Evolutionary conservation across 2,113 vertebrate genomes (phyloP).

Genomic region (Hepsetus odoe): DNA sequence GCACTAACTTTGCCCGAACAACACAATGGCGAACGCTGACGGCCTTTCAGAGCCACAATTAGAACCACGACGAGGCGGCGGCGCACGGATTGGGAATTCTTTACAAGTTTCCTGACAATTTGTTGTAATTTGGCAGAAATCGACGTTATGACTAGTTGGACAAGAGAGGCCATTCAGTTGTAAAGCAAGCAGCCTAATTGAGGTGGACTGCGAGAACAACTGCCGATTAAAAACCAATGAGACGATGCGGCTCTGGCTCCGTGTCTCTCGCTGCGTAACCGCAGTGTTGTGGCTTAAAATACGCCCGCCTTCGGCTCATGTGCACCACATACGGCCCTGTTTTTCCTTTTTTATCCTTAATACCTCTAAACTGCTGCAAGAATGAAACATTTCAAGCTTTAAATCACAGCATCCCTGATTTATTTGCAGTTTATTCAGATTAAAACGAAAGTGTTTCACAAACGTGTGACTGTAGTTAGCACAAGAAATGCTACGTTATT

Average conservation of each 20-base stretch:
- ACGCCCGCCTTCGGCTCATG: not conserved
- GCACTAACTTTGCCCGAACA: conserved; percentile 3
- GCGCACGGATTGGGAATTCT: conserved; percentile 61
- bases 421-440: no score
- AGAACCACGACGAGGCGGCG: conserved; percentile 60
- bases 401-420: no score
- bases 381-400: no score
- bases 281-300: conserved; percentile 1
- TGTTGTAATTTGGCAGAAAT: conserved; percentile 70
- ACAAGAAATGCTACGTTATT: no score
- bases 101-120: conserved; percentile 68
- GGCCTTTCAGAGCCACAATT: conserved; percentile 60
- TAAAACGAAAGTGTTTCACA: no score
- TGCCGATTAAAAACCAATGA: conserved; percentile 60
- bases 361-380: no score
- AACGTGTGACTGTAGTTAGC: no score
- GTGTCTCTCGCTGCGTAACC: conserved; percentile 16
- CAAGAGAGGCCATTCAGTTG: conserved; percentile 65
- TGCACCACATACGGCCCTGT: not conserved
- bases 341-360: no score
- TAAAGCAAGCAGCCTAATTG: conserved; percentile 66
- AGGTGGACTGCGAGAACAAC: conserved; percentile 60
- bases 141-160: conserved; percentile 64
- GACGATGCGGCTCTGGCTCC: conserved; percentile 55
- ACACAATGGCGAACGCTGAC: conserved; percentile 38